These are phyloP conservation scores for Eristalis arbustorum DNA, from an alignment of 2,888 invertebrate genomes.

Conservation along the genomic window DNA sequence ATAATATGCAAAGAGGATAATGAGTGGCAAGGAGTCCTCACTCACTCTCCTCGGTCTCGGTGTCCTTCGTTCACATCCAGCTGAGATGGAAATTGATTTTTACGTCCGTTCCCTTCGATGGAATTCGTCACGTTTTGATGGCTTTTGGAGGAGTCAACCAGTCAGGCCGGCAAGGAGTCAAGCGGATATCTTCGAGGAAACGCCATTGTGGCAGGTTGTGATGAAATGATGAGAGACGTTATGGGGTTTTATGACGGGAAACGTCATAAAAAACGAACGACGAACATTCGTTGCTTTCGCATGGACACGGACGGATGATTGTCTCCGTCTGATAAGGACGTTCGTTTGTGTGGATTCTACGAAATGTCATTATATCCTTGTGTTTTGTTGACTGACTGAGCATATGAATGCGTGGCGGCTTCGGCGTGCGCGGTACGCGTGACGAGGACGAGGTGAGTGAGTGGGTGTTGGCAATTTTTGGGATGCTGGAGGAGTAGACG, in stretches of 20 bases:
- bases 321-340: background rate
- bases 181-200: background rate
- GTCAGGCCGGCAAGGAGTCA: too few relatives aligned
- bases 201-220: background rate
- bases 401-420: background rate
- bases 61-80: background rate
- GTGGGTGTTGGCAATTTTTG: too few relatives aligned
- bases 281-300: background rate
- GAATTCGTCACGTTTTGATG: background rate
- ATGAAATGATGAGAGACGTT: background rate
- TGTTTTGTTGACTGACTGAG: background rate
- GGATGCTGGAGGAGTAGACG: too few relatives aligned
- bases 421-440: background rate
- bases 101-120: background rate
- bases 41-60: too few relatives aligned
- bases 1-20: background rate
- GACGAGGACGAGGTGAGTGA: too few relatives aligned
- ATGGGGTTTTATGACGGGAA: background rate
- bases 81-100: conserved; percentile 8
- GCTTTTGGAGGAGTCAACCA: background rate
- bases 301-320: background rate
- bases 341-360: background rate
- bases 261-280: background rate
- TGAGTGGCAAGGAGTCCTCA: background rate
- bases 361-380: background rate